phyloP scores from a whole-genome alignment of 2,888 invertebrate species.

The Xestoiulus laeticollis region DNA sequence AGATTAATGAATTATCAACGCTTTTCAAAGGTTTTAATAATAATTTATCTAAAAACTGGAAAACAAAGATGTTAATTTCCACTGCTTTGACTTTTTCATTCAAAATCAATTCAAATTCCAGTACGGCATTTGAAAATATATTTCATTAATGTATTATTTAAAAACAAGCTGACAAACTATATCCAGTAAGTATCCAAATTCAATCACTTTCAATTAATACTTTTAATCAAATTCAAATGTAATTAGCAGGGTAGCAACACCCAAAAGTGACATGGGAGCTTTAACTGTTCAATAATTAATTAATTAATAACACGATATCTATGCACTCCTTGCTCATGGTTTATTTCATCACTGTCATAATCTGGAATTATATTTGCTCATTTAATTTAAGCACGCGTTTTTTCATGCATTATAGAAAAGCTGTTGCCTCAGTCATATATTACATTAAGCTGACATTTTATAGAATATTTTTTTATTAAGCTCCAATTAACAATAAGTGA shows the following conservation, averaged over 20 bases:
- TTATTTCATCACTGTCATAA: constrained; percentile 28
- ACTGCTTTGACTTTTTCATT: no score
- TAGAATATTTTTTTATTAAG: background rate
- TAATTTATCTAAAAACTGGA: no score
- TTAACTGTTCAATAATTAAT: background rate
- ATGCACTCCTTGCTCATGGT: background rate
- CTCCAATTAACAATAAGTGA: constrained; percentile 7
- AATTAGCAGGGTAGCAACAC: background rate
- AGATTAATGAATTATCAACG: no score
- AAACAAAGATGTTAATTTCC: no score
- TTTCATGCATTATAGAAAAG: constrained; percentile 5
- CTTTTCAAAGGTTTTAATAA: no score
- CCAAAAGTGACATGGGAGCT: background rate
- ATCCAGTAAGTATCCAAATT: background rate
- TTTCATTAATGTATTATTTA: no score
- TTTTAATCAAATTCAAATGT: background rate
- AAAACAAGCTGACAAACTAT: background rate
- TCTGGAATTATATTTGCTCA: background rate
- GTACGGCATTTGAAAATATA: no score
- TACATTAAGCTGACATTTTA: constrained; percentile 1
- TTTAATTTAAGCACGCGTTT: background rate
- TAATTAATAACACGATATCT: background rate
- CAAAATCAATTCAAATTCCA: no score
- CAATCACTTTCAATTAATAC: no score
- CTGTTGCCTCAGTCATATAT: constrained; percentile 15